Conservation (phyloP, 2,113 vertebrate species). For the Neofelis nebulosa region DNA sequence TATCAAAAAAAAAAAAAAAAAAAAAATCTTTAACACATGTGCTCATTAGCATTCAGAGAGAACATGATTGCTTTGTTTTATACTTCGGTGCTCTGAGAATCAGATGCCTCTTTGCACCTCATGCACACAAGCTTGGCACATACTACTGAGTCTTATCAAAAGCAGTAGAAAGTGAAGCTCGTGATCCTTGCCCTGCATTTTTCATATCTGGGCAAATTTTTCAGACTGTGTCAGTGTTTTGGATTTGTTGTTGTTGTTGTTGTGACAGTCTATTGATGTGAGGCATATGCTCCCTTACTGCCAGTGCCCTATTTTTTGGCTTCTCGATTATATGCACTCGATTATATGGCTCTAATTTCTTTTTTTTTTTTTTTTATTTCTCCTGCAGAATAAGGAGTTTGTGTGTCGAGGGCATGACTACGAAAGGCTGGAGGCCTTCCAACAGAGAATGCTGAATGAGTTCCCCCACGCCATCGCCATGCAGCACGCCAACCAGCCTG, state of each 20-base stretch:
- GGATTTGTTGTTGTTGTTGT: background rate
- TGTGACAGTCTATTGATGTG: background rate
- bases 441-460: slow-evolving; percentile 98
- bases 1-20: background rate
- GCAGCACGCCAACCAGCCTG: slow-evolving; percentile 99
- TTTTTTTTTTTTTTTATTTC: background rate
- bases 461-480: slow-evolving; percentile 99
- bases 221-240: background rate
- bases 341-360: background rate
- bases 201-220: background rate
- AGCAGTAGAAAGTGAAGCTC: background rate
- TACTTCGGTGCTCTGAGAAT: background rate
- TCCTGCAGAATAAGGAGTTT: slow-evolving; percentile 97
- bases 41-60: background rate
- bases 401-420: slow-evolving; percentile 99
- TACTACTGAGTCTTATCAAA: background rate
- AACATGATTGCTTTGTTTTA: background rate
- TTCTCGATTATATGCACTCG: background rate
- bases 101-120: background rate
- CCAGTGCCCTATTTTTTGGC: background rate
- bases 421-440: slow-evolving; percentile 98
- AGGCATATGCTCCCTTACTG: background rate
- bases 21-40: background rate
- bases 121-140: rapidly evolving
- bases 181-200: background rate